These are phyloP conservation scores for Acrocera orbiculus DNA, from an alignment of 2,888 invertebrate genomes.

Conservation along the genomic window DNA sequence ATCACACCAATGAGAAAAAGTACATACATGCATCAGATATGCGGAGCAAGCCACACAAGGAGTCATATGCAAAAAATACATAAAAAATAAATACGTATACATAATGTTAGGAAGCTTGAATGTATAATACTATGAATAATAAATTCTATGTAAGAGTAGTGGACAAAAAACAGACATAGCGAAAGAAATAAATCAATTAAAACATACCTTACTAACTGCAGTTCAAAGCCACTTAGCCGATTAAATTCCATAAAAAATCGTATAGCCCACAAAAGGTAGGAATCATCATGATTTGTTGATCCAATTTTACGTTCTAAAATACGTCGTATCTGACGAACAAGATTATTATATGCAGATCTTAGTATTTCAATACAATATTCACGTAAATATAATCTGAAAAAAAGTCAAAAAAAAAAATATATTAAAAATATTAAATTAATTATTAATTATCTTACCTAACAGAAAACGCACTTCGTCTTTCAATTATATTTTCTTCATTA, in stretches of 20 bases:
- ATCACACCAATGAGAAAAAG: too few species aligned
- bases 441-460: constrained; percentile 50
- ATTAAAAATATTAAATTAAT: too few species aligned
- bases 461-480: constrained; percentile 72
- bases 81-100: too few species aligned
- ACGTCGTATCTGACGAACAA: constrained; percentile 78
- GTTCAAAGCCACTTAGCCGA: constrained; percentile 67
- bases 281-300: constrained; percentile 71
- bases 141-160: too few species aligned
- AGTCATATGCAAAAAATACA: too few species aligned
- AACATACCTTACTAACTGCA: constrained; percentile 69
- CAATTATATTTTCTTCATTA: constrained; percentile 42
- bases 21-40: too few species aligned
- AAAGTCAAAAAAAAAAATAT: too few species aligned
- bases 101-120: too few species aligned
- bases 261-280: constrained; percentile 85
- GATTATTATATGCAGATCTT: constrained; percentile 77
- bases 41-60: too few species aligned
- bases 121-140: too few species aligned
- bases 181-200: too few species aligned
- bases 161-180: too few species aligned
- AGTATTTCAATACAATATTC: constrained; percentile 90
- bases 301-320: constrained; percentile 45
- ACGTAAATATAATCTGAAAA: constrained; percentile 69
- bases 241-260: constrained; percentile 97